Conservation (phyloP, 2,888 invertebrate genomes). For the Geophilus truncorum region DNA sequence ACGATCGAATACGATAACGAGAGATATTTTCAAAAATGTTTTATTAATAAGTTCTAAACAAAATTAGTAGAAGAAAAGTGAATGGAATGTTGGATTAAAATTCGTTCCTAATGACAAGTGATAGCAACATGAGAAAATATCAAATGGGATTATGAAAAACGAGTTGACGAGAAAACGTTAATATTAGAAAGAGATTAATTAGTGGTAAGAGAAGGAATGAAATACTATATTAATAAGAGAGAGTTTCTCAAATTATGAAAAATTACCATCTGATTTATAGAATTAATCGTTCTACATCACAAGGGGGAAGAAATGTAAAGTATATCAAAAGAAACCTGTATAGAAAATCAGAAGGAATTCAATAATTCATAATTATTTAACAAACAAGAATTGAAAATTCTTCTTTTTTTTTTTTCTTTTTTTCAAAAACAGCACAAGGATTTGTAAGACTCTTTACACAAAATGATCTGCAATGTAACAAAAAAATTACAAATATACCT, state of each 20-base stretch:
- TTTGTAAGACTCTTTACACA: not conserved
- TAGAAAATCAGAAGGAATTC: not conserved
- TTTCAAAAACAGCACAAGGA: not conserved
- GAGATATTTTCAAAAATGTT: not conserved
- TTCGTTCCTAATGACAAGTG: constrained; percentile 25
- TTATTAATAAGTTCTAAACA: constrained; percentile 27
- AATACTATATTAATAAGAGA: constrained; percentile 20
- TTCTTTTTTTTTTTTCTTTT: not conserved
- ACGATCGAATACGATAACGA: no score
- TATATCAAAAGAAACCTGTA: not conserved
- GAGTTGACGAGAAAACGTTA: constrained; percentile 25
- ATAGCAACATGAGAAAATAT: constrained; percentile 24
- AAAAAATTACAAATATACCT: not conserved
- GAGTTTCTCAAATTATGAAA: constrained; percentile 24
- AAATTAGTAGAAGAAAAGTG: constrained; percentile 27
- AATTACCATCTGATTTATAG: not conserved
- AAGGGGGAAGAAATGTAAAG: not conserved
- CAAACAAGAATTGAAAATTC: no score
- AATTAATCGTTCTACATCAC: not conserved
- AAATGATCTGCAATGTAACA: not conserved
- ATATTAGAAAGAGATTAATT: constrained; percentile 24
- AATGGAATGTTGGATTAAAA: constrained; percentile 27
- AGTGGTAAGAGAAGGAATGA: constrained; percentile 22
- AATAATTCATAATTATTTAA: not conserved
- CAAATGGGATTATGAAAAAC: constrained; percentile 25